Evolutionary conservation across 2,797 vertebrate genomes (phyloP).

Genomic region (Bradypodion pumilum): DNA sequence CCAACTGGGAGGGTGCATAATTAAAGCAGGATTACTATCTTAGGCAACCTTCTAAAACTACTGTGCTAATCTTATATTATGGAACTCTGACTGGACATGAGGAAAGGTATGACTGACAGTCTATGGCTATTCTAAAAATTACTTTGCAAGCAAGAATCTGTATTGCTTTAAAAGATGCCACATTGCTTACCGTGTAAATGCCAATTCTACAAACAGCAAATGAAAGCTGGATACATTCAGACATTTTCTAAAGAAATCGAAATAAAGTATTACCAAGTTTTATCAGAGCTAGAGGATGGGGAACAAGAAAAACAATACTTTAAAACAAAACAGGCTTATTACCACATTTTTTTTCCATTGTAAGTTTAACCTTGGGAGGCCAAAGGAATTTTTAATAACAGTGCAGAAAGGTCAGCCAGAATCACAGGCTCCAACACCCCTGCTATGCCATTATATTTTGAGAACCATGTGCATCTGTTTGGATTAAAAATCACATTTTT

Average conservation of each 20-base stretch:
- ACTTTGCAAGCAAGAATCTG: conserved; percentile 41
- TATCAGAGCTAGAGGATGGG: conserved; percentile 32
- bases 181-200: conserved; percentile 87
- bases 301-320: not conserved
- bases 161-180: conserved; percentile 40
- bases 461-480: not conserved
- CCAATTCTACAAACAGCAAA: conserved; percentile 92
- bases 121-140: conserved; percentile 27
- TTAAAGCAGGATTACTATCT: conserved; percentile 20
- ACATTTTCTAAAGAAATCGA: conserved; percentile 83
- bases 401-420: not conserved
- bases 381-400: conserved; percentile 26
- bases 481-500: not conserved
- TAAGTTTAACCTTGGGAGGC: not conserved
- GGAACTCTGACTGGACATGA: conserved; percentile 6
- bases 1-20: not conserved
- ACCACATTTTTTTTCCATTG: conserved; percentile 26
- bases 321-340: not conserved
- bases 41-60: conserved; percentile 16
- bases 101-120: conserved; percentile 5
- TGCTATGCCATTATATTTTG: not conserved
- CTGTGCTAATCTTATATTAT: conserved; percentile 14
- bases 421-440: not conserved
- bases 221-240: conserved; percentile 91
- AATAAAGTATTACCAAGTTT: conserved; percentile 70